These are phyloP conservation scores for Rhopalosiphum maidis DNA, from an alignment of 1,140 invertebrate species.

Conservation along the genomic window DNA sequence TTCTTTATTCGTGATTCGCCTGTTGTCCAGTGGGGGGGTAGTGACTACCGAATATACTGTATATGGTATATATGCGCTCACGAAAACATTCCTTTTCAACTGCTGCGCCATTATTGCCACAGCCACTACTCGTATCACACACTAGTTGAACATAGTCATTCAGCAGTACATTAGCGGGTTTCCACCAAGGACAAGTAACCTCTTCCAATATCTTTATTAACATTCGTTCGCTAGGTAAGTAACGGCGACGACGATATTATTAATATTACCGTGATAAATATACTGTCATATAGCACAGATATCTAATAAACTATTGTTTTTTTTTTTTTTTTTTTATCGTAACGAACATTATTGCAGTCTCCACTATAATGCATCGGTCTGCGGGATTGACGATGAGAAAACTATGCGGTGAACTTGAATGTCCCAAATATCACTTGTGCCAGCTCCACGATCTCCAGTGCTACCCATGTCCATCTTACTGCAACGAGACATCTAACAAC, in stretches of 20 bases:
- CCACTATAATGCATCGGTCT: background rate
- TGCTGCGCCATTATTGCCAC: background rate
- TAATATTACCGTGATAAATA: background rate
- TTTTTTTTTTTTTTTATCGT: background rate
- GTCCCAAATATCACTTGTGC: constrained; percentile 23
- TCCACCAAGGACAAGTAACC: background rate
- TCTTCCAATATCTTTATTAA: background rate
- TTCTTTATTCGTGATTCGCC: background rate
- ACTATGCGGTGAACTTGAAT: background rate
- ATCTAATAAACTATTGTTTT: no score
- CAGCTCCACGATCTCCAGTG: constrained; percentile 11
- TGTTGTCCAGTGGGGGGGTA: background rate
- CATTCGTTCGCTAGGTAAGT: background rate
- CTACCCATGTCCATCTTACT: constrained; percentile 22
- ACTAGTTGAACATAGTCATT: background rate
- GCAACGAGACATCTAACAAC: constrained; percentile 25
- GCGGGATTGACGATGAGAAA: background rate
- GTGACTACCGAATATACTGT: background rate
- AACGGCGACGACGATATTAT: background rate
- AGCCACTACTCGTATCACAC: background rate
- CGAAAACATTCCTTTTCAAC: background rate
- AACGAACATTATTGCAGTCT: background rate
- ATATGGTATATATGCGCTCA: background rate
- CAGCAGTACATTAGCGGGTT: no score
- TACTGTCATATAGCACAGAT: background rate